Conservation (phyloP, 2,797 vertebrate species). For the Bradypodion pumilum region DNA sequence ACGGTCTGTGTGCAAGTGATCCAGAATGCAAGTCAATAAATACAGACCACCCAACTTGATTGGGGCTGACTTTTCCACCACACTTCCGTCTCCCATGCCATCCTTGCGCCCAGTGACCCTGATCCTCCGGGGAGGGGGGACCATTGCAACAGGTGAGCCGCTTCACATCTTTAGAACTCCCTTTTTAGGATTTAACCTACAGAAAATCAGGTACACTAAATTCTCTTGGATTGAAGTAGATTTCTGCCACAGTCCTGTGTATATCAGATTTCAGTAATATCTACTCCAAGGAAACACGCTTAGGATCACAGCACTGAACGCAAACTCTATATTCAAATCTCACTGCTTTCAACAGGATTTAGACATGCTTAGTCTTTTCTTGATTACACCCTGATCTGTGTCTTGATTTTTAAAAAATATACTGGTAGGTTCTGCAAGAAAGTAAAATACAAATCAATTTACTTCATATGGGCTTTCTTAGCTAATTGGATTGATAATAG, state of each 20-base stretch:
- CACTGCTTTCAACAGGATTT: background rate
- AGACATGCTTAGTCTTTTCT: background rate
- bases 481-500: slow-evolving; percentile 60
- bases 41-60: too few species aligned
- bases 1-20: too few species aligned
- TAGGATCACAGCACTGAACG: background rate
- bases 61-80: too few species aligned
- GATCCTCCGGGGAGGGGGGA: too few species aligned
- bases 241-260: too few species aligned
- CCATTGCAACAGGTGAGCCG: too few species aligned
- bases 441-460: slow-evolving; percentile 46
- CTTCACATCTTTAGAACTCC: background rate
- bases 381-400: accelerated
- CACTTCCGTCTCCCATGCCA: too few species aligned
- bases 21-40: too few species aligned
- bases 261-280: background rate
- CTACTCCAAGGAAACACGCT: background rate
- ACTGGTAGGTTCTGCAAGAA: slow-evolving; percentile 35
- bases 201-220: background rate
- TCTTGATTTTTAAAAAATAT: slow-evolving; percentile 13
- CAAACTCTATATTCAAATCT: background rate
- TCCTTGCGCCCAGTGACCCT: too few species aligned
- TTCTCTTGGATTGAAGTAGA: background rate
- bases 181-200: background rate
- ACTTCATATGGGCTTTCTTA: slow-evolving; percentile 40